Conservation (phyloP, 2,113 vertebrate genomes). For the Cryptomyrus ogoouensis region DNA sequence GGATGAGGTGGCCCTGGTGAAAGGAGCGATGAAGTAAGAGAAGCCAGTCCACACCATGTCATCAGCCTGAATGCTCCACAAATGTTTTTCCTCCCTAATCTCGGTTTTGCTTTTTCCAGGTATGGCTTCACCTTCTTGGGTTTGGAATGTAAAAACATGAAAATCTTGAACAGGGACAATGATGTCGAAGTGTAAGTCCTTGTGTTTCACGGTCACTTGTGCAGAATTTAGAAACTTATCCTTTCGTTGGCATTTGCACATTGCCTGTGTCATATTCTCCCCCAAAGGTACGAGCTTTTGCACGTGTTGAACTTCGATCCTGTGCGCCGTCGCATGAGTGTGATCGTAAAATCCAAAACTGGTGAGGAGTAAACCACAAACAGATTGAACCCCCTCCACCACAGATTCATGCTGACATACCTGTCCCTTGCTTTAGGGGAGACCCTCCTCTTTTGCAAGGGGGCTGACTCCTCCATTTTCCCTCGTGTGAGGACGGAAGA, state of each 20-base stretch:
- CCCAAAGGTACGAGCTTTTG: constrained; percentile 82
- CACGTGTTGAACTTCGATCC: constrained; percentile 91
- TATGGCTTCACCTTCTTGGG: constrained; percentile 94
- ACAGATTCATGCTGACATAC: not conserved
- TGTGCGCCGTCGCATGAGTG: constrained; percentile 91
- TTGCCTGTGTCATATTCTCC: not conserved
- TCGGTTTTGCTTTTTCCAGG: constrained; percentile 66
- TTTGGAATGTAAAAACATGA: constrained; percentile 76
- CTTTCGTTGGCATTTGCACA: not conserved
- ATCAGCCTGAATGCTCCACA: not conserved
- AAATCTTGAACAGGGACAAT: constrained; percentile 78
- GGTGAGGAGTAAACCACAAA: constrained; percentile 55
- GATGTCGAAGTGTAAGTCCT: constrained; percentile 83
- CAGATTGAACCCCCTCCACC: too few species aligned
- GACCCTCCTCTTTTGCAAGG: constrained; percentile 89
- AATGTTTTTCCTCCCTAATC: not conserved
- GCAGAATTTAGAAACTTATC: not conserved
- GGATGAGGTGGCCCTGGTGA: constrained; percentile 88
- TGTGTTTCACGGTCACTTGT: not conserved
- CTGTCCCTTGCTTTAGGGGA: constrained; percentile 64
- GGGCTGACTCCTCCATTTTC: constrained; percentile 91
- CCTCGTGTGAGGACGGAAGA: constrained; percentile 79
- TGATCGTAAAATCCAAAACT: constrained; percentile 73
- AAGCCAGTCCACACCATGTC: not conserved
- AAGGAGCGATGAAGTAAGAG: constrained; percentile 85